phyloP scores from a whole-genome alignment of 2,113 vertebrate genomes.

The Pomatostomus ruficeps region DNA sequence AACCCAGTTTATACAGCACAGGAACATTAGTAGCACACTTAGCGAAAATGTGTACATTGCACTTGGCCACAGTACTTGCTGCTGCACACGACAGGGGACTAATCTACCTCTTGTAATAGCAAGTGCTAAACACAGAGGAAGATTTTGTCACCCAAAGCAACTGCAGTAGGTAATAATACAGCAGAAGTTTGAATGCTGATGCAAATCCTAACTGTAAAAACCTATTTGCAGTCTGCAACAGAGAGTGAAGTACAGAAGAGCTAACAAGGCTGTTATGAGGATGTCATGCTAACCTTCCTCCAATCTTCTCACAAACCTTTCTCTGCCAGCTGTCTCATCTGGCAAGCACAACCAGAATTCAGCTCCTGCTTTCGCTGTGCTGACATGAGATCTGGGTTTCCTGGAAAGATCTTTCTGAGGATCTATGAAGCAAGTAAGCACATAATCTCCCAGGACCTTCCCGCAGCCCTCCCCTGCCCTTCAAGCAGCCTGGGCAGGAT shows the following conservation, averaged over 20 bases:
- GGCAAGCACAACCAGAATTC: neutral
- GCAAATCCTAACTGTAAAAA: neutral
- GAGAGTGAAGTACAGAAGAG: neutral
- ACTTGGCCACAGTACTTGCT: neutral
- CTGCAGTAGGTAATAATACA: neutral
- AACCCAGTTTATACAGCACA: neutral
- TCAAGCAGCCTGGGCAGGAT: neutral
- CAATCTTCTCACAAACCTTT: neutral
- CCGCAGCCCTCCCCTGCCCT: neutral
- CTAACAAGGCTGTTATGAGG: neutral
- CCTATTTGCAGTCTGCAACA: neutral
- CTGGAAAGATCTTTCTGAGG: neutral
- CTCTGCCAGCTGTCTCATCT: neutral
- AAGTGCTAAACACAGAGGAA: neutral
- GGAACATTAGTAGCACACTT: neutral
- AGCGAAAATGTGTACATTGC: neutral
- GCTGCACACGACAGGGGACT: neutral
- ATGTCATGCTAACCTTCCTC: neutral
- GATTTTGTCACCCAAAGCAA: neutral
- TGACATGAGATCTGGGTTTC: neutral
- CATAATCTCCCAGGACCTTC: neutral
- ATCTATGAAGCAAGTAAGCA: neutral
- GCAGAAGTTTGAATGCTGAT: neutral
- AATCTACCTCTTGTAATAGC: neutral
- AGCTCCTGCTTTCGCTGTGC: neutral